Evolutionary conservation across 2,113 vertebrate genomes (phyloP).

Genomic region (Myxocyprinus asiaticus): DNA sequence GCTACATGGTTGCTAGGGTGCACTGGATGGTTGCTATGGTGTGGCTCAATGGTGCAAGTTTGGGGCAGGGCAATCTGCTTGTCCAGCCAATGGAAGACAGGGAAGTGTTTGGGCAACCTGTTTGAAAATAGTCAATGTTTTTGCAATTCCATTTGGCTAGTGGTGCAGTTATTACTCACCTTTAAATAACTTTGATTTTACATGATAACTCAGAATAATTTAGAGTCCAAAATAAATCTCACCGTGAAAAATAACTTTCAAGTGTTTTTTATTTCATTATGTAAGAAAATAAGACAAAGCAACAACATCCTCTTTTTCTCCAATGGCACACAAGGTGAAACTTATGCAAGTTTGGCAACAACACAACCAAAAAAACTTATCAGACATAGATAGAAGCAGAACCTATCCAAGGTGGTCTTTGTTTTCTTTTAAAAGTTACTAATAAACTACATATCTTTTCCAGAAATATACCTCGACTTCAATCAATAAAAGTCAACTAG

Average conservation of each 20-base stretch:
- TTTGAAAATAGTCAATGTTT: no score
- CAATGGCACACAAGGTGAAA: conserved; percentile 79
- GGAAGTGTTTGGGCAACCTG: no score
- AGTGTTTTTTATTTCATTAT: conserved; percentile 74
- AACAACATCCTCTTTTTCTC: conserved; percentile 69
- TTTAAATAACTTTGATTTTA: not conserved
- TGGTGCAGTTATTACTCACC: no score
- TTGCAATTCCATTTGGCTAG: no score
- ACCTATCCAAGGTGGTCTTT: conserved; percentile 52
- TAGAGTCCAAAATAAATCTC: not conserved
- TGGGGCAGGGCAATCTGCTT: no score
- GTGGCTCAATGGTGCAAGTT: no score
- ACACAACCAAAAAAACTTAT: conserved; percentile 31
- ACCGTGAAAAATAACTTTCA: conserved; percentile 38
- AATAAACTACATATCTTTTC: conserved; percentile 44
- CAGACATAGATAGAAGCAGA: conserved; percentile 46
- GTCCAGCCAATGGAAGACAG: no score
- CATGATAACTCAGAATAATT: not conserved
- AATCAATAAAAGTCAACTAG: conserved; percentile 46
- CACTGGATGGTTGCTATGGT: no score
- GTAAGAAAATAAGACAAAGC: conserved; percentile 80
- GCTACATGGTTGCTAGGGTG: no score
- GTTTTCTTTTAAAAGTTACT: conserved; percentile 51
- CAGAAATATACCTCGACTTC: conserved; percentile 45
- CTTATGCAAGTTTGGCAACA: conserved; percentile 70